Percentiles rank a stretch among this genome's conserved stretches.
Evolutionary conservation across 1,140 invertebrate species (phyloP).

Genomic region (Calosoma granatense): DNA sequence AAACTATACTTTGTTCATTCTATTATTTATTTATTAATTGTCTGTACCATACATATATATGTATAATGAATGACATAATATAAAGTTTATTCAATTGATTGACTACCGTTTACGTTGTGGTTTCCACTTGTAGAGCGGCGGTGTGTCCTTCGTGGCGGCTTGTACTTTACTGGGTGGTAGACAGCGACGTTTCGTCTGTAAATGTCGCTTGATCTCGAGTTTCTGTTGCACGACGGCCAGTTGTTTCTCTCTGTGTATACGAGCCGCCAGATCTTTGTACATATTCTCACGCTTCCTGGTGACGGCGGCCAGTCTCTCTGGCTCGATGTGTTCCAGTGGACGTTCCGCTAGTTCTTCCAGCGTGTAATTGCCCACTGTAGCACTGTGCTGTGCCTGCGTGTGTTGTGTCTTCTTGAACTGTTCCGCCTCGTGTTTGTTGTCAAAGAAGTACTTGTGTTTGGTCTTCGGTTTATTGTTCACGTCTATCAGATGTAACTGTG

Average conservation of each 20-base stretch:
- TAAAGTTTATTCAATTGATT: not conserved
- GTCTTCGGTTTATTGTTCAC: constrained; percentile 54
- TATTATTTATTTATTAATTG: too few species aligned
- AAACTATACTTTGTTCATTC: not conserved
- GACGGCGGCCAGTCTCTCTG: constrained; percentile 41
- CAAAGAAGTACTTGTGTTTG: constrained; percentile 74
- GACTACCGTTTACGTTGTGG: constrained; percentile 70
- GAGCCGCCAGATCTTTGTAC: constrained; percentile 70
- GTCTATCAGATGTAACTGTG: constrained; percentile 73
- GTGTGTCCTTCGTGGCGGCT: constrained; percentile 52
- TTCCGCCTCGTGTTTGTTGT: constrained; percentile 50
- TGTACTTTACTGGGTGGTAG: constrained; percentile 55
- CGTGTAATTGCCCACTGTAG: not conserved
- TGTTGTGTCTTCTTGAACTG: constrained; percentile 53
- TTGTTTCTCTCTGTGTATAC: constrained; percentile 73
- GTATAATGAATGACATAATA: too few species aligned
- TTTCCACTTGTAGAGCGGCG: constrained; percentile 79
- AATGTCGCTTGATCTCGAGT: constrained; percentile 63
- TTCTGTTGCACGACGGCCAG: constrained; percentile 73
- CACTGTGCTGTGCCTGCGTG: not conserved
- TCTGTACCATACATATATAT: too few species aligned
- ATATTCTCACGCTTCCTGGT: constrained; percentile 50
- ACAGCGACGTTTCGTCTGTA: constrained; percentile 54
- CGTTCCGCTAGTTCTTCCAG: constrained; percentile 47
- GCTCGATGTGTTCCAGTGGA: constrained; percentile 44